Conservation (phyloP, 2,888 invertebrate species). For the Rhagonycha fulva region DNA sequence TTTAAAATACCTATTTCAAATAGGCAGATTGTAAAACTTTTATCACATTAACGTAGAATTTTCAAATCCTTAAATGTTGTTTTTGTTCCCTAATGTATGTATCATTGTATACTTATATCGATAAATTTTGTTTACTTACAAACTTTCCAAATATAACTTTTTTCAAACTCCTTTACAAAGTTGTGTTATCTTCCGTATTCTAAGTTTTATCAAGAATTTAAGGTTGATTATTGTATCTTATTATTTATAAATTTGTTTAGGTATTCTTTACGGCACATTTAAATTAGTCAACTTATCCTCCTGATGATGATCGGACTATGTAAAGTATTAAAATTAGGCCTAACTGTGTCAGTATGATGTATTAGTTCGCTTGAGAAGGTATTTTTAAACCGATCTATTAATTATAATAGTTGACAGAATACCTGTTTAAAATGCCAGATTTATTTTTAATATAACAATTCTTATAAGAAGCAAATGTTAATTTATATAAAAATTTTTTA, state of each 20-base stretch:
- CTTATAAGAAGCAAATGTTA: no score
- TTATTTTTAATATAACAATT: neutral
- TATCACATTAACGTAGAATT: neutral
- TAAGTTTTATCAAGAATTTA: neutral
- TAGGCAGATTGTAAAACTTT: neutral
- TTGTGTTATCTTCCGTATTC: neutral
- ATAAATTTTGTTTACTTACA: constrained; percentile 2
- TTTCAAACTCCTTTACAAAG: neutral
- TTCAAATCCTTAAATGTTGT: neutral
- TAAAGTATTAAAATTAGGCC: neutral
- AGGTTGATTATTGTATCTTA: neutral
- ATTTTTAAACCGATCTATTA: neutral
- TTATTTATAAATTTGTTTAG: neutral
- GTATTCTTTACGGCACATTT: neutral
- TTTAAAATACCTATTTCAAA: neutral
- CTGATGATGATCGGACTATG: neutral
- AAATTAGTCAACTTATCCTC: neutral
- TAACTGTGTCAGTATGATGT: neutral
- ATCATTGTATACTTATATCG: neutral
- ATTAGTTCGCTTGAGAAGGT: neutral
- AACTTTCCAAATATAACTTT: constrained; percentile 1
- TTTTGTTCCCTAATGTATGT: constrained; percentile 4
- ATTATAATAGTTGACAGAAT: neutral
- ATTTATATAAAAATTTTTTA: constrained; percentile 18
- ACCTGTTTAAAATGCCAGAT: neutral